A percentile compares a stretch with the other conserved stretches of the same genome.
These are phyloP conservation scores for Hartigia nigra DNA, from an alignment of 2,888 invertebrate species.

Conservation along the genomic window DNA sequence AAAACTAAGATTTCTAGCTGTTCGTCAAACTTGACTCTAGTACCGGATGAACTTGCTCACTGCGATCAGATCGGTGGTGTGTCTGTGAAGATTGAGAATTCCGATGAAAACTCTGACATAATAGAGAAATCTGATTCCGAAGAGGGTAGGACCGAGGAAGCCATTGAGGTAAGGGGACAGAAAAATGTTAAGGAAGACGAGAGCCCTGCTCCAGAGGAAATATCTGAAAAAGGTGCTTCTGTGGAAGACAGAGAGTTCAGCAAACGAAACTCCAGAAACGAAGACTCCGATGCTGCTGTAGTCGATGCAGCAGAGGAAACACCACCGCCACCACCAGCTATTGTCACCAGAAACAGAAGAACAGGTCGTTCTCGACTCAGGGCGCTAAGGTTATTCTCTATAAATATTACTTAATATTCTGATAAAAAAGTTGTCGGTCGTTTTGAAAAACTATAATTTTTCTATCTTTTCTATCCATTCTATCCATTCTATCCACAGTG, in stretches of 20 bases:
- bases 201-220: conserved; percentile 13
- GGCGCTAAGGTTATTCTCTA: conserved; percentile 45
- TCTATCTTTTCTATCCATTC: no score
- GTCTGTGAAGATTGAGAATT: conserved; percentile 61
- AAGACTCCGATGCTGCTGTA: not conserved
- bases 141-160: conserved; percentile 68
- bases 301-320: not conserved
- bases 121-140: conserved; percentile 70
- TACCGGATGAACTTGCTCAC: conserved; percentile 58
- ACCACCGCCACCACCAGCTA: conserved; percentile 14
- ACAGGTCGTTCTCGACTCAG: conserved; percentile 48
- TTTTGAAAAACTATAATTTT: not conserved
- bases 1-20: conserved; percentile 63
- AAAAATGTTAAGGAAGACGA: conserved; percentile 27
- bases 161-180: conserved; percentile 8
- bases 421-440: not conserved
- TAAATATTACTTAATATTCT: not conserved
- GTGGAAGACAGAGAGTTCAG: conserved; percentile 29
- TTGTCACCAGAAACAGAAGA: conserved; percentile 51
- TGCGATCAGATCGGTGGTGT: conserved; percentile 62
- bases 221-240: conserved; percentile 26
- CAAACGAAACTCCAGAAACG: not conserved
- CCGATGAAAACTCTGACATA: conserved; percentile 54
- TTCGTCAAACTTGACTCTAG: conserved; percentile 57
- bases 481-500: conserved; percentile 40